Conservation (phyloP, 2,113 vertebrate species). For the Zosterops lateralis region DNA sequence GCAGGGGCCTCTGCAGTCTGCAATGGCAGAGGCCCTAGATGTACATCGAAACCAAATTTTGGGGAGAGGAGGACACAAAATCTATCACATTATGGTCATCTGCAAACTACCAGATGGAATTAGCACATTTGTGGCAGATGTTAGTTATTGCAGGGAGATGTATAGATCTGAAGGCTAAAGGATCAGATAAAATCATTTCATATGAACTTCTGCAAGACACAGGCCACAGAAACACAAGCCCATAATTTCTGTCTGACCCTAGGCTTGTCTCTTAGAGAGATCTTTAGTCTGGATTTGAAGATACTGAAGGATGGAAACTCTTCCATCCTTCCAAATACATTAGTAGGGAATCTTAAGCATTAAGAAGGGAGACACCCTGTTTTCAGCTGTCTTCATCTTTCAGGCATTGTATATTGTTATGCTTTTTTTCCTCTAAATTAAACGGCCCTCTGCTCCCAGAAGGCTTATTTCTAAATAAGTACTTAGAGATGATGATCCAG, state of each 20-base stretch:
- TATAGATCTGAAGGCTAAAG: background rate
- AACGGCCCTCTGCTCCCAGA: background rate
- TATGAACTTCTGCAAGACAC: background rate
- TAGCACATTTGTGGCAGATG: background rate
- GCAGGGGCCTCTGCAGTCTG: background rate
- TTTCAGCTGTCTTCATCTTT: background rate
- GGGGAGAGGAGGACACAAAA: background rate
- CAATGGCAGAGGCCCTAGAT: accelerated
- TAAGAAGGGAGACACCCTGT: background rate
- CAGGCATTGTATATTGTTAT: background rate
- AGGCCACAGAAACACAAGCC: background rate
- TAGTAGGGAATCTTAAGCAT: background rate
- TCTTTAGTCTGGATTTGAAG: background rate
- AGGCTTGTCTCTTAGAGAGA: background rate
- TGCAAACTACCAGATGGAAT: background rate
- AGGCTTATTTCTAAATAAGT: background rate
- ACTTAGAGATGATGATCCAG: background rate
- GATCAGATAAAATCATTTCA: background rate
- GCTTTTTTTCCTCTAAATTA: slow-evolving; percentile 8
- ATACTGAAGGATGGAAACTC: background rate
- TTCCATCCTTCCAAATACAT: background rate
- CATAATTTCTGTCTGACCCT: background rate
- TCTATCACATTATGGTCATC: background rate
- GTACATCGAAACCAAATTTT: background rate
- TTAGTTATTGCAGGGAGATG: background rate